Base-by-base conservation (phyloP, 2,113 vertebrate species). In the Stegostoma tigrinum region DNA sequence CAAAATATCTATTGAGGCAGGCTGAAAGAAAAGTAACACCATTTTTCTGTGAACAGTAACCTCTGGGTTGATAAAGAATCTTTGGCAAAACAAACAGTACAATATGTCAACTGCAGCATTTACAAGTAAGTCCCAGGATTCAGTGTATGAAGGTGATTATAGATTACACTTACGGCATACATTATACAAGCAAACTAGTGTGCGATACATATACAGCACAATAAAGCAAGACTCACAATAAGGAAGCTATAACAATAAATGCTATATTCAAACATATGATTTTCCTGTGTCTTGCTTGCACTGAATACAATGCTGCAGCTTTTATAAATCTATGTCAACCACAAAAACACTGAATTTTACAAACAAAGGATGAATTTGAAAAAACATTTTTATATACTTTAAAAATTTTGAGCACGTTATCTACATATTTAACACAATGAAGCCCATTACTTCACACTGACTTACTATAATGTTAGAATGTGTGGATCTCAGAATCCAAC, bases 341-440 rank as follows among this genome's bases (percentile, higher is more conserved):
- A 52, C 45, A 52, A 45, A 87, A 87, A 87, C 19, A 85, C 80
- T 48, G 23, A 52, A 87, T 87, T 87, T 87, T 87, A 48, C 45
- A 87, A 87, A 87, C 45, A 87, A 52, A 87, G 48, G 45, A 87
- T 87, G 45, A 48, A 87, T 27, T 27, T 87, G 45, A 87, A 83
- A 87, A 48, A 52, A 80, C 12, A 87, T 87, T 87, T 87, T 27
- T 87, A 48, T 87, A 87, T 52, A 52, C 27, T 52, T 87, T 87
- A 52, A 52, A 27, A 83, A 87, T 52, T 27, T 87, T 87, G 45
- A 87, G 45, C 85, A 87, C 52, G 48, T 24, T 87, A 87, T 87
- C 85, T 87, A 87, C 85, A 87, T 52, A 87, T 87, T 52, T 87
- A 87, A 87, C 85, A 87, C 85, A 87, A 85, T 52, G 45, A 87